Base-by-base conservation (phyloP, 2,797 vertebrate species). In the Vespertilio murinus region DNA sequence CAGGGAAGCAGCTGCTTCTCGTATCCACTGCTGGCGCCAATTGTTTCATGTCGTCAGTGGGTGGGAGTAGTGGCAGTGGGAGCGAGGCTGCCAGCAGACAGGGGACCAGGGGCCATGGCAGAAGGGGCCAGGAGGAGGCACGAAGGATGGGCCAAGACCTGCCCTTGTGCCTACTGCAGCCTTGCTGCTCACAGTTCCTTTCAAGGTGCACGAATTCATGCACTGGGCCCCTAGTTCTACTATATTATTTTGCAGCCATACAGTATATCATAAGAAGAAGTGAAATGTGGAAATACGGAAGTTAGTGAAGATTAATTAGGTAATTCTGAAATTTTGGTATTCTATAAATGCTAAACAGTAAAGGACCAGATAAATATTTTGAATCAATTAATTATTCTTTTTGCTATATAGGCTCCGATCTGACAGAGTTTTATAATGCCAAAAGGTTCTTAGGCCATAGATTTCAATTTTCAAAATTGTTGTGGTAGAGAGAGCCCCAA, bases 381-480 rank as follows among this genome's bases (percentile, higher is more conserved):
- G 49, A 95, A 20, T 75, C 18, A 42, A 61, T 88, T 73, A 16
- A 61, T 69, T 75, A 35, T 75, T 70, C 20, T 73, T 61, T 84
- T 94, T 80, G 35, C 35, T 74, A 33, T 80, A 33, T 45, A 47
- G 47, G 2, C 61, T 91, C 16, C 69, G 82, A 92, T 81, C 25
- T 70, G 67, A 93, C 16, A 10, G 16, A 35, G 22, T 8, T 47
- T 92, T 92, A 38, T 56, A 67, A 94, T 86, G 42, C 14, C 38
- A 61, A 35, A 91, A 49, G 16, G 67, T 67, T 42, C 18, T 61
- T 91, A 42, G 49, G 14, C 20, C 35, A 56, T 64, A 84, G 69
- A 94, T 77, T 83, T 77, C 64, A 22, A 30, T 93, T 71, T 12
- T 69, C 17, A 74, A 75, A 80, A 70, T 74, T 84, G 28, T 65